Conservation (phyloP, 1,140 invertebrate species). For the Streblospio benedicti region DNA sequence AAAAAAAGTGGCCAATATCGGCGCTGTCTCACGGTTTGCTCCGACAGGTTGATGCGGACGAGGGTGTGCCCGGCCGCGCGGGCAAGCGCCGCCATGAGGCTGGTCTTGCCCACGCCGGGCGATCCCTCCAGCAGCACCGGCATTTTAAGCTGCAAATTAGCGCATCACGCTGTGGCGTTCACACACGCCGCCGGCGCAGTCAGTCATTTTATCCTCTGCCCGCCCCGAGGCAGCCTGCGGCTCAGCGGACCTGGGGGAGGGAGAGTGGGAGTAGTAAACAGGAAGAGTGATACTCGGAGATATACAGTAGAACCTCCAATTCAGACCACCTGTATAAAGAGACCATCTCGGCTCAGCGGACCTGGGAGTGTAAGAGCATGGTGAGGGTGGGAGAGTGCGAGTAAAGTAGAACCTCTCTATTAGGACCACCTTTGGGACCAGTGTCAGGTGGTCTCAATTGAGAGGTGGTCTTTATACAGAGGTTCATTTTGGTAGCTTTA, state of each 20-base stretch:
- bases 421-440: too few species aligned
- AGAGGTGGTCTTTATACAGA: too few species aligned
- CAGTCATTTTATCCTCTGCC: too few species aligned
- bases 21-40: constrained; percentile 92
- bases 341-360: not conserved
- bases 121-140: constrained; percentile 93
- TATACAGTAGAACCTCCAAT: too few species aligned
- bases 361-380: not conserved
- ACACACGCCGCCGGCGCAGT: constrained; percentile 71
- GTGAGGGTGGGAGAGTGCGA: not conserved
- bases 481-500: too few species aligned
- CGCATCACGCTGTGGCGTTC: constrained; percentile 78
- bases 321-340: too few species aligned
- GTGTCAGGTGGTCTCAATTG: too few species aligned
- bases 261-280: too few species aligned
- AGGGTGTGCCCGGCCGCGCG: constrained; percentile 69
- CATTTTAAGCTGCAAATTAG: constrained; percentile 70
- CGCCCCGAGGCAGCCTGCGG: too few species aligned
- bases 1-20: too few species aligned
- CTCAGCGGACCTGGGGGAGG: not conserved
- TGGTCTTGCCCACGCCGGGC: constrained; percentile 97
- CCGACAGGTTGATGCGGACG: constrained; percentile 91
- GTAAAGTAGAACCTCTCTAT: too few species aligned
- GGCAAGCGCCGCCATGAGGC: constrained; percentile 83
- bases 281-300: not conserved